Conservation (phyloP, 2,888 invertebrate species). For the Schizaphis graminum region DNA sequence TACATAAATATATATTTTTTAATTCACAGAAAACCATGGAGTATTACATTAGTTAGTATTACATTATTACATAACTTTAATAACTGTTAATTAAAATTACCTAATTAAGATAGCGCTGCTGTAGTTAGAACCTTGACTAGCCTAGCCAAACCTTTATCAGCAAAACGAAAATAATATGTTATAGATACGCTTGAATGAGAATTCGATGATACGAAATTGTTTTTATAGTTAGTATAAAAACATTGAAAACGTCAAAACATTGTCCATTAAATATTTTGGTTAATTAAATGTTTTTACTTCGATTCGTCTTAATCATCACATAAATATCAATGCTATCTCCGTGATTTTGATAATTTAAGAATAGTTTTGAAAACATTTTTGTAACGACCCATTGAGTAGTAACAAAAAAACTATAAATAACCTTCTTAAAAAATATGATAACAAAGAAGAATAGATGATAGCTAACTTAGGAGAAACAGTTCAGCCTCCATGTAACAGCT, state of each 20-base stretch:
- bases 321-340: not conserved
- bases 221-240: not conserved
- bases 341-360: not conserved
- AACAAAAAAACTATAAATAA: not conserved
- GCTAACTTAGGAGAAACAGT: too few species aligned
- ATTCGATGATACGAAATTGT: not conserved
- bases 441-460: not conserved
- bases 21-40: not conserved
- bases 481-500: too few species aligned
- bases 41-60: too few species aligned
- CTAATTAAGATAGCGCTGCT: not conserved
- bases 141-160: not conserved
- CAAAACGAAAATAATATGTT: not conserved
- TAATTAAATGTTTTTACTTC: not conserved
- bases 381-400: not conserved
- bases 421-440: not conserved
- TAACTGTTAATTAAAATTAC: not conserved
- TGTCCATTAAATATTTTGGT: not conserved
- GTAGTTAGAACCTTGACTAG: not conserved
- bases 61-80: too few species aligned
- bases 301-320: not conserved
- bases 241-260: not conserved
- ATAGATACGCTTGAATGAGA: too few species aligned
- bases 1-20: not conserved
- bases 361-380: not conserved